phyloP scores from a whole-genome alignment of 35 echinoderm and acorn worm genomes.

The Lytechinus variegatus region DNA sequence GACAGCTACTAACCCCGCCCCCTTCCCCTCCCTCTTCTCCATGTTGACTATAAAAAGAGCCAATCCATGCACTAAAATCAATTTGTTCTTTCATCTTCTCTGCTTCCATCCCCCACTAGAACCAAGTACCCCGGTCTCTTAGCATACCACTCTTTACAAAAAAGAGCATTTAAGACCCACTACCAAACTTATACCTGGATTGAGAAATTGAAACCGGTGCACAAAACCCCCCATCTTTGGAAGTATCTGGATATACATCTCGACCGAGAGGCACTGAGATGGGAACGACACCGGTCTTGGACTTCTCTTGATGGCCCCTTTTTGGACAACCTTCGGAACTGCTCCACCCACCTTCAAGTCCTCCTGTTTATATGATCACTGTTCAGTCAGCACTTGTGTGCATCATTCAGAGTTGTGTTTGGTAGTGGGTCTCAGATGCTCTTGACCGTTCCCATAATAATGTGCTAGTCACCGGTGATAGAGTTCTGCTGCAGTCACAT shows the following conservation, averaged over 20 bases:
- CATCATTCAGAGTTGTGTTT: neutral
- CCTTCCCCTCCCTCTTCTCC: neutral
- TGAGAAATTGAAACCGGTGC: neutral
- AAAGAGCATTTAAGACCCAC: slow-evolving; percentile 4
- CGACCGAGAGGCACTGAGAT: neutral
- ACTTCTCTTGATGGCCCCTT: neutral
- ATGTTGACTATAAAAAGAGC: neutral
- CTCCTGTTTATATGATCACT: neutral
- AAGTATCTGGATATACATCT: slow-evolving; percentile 6
- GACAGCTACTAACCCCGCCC: neutral
- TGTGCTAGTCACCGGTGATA: neutral
- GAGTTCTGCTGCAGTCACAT: neutral
- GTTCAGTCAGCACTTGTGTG: neutral
- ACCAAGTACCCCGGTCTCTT: neutral
- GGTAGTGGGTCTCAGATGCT: slow-evolving; percentile 8
- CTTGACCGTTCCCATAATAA: neutral
- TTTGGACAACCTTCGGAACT: neutral
- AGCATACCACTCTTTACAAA: neutral
- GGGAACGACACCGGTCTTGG: neutral
- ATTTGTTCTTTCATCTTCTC: slow-evolving; percentile 40
- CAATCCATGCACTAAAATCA: neutral
- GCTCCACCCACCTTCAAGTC: neutral
- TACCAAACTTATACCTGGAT: slow-evolving; percentile 11
- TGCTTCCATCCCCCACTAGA: slow-evolving; percentile 6
- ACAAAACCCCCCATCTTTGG: neutral